These are phyloP conservation scores for Acanthopleura granulata DNA, from an alignment of 2,888 invertebrate species.

Conservation along the genomic window DNA sequence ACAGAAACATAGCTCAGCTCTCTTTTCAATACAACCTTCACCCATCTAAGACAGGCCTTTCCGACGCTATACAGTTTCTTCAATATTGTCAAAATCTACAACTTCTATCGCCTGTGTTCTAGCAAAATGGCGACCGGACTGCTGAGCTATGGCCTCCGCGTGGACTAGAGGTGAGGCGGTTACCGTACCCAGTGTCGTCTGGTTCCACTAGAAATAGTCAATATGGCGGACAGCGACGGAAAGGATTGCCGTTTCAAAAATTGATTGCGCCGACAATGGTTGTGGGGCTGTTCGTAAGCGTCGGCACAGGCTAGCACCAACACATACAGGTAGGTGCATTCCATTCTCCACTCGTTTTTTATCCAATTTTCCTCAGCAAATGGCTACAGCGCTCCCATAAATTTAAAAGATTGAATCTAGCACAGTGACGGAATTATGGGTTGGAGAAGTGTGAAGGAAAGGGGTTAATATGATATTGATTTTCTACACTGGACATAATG, in stretches of 20 bases:
- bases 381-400: too few relatives aligned
- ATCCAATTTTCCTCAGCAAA: too few relatives aligned
- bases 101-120: neutral
- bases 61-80: neutral
- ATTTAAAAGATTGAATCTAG: too few relatives aligned
- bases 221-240: slow-evolving; percentile 8
- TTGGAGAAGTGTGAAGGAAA: too few relatives aligned
- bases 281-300: neutral
- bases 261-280: neutral
- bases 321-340: neutral
- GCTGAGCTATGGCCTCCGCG: slow-evolving; percentile 3
- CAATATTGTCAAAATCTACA: neutral
- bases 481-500: too few relatives aligned
- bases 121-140: neutral
- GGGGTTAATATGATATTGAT: too few relatives aligned
- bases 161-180: neutral
- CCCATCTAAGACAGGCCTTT: neutral
- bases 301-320: neutral
- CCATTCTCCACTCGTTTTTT: too few relatives aligned
- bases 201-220: slow-evolving; percentile 4
- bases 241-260: slow-evolving; percentile 5
- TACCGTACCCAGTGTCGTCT: neutral
- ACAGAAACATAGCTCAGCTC: neutral
- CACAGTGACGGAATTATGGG: too few relatives aligned
- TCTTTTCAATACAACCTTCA: neutral